phyloP scores from a whole-genome alignment of 64 coral and sea anemone species.

The Pocillopora verrucosa region DNA sequence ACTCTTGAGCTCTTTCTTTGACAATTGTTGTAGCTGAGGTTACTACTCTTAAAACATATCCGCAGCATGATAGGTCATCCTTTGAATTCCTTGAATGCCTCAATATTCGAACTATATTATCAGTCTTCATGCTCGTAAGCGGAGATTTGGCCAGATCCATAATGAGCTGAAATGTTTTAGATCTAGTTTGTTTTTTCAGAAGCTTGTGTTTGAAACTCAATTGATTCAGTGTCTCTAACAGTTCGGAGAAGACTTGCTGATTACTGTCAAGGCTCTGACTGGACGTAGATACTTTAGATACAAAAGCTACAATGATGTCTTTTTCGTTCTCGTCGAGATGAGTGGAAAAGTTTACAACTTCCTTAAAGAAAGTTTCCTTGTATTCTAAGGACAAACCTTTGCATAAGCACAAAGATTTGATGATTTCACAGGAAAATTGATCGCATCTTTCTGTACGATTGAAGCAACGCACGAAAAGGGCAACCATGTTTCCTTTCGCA shows the following conservation, averaged over 20 bases:
- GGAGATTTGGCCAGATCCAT: background rate
- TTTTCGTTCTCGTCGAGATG: background rate
- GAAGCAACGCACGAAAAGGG: background rate
- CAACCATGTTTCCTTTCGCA: background rate
- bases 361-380: background rate
- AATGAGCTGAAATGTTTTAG: background rate
- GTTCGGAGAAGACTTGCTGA: background rate
- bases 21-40: background rate
- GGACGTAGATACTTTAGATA: background rate
- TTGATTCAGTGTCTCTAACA: background rate
- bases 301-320: background rate
- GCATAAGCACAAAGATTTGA: background rate
- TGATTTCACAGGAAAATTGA: background rate
- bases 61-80: background rate
- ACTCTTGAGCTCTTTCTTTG: background rate
- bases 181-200: background rate
- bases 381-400: background rate
- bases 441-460: background rate
- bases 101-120: background rate
- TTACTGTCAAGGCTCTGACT: background rate
- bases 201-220: background rate
- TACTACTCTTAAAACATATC: background rate
- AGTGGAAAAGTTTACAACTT: background rate
- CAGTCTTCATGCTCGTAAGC: background rate
- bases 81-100: background rate